Evolutionary conservation across 92 coral and sea anemone genomes (phyloP).

Genomic region (Zoanthus solanderi): DNA sequence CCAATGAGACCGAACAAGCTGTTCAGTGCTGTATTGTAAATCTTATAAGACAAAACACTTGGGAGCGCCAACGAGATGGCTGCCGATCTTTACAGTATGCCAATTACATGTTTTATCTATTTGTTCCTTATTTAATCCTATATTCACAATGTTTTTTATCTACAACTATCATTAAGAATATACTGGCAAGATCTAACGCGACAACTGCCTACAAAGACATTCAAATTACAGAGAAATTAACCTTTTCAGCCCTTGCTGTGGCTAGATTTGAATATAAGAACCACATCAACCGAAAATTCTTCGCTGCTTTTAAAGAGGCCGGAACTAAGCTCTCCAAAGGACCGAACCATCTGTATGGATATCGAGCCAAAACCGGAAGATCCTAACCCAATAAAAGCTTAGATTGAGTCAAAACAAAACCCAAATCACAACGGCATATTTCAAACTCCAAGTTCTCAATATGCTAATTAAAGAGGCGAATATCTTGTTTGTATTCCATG

Average conservation of each 20-base stretch:
- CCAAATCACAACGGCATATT: slow-evolving; percentile 1
- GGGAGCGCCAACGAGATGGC: background rate
- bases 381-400: background rate
- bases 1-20: too few relatives aligned
- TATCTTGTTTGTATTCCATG: too few relatives aligned
- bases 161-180: slow-evolving; percentile 11
- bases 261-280: slow-evolving; percentile 15
- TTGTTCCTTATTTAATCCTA: background rate
- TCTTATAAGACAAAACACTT: too few relatives aligned
- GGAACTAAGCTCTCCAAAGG: background rate
- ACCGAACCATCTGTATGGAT: slow-evolving; percentile 21
- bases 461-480: background rate
- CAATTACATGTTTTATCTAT: background rate
- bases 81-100: background rate
- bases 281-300: slow-evolving; percentile 3
- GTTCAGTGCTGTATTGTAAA: too few relatives aligned
- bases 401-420: background rate
- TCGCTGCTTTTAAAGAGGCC: slow-evolving; percentile 12
- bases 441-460: background rate
- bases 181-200: background rate
- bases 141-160: slow-evolving; percentile 8
- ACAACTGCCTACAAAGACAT: background rate
- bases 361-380: slow-evolving; percentile 6
- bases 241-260: background rate
- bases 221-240: background rate